A percentile compares a stretch with the other conserved stretches of the same genome.
phyloP scores from a whole-genome alignment of 2,888 invertebrate species.

The Leptura quadrifasciata region DNA sequence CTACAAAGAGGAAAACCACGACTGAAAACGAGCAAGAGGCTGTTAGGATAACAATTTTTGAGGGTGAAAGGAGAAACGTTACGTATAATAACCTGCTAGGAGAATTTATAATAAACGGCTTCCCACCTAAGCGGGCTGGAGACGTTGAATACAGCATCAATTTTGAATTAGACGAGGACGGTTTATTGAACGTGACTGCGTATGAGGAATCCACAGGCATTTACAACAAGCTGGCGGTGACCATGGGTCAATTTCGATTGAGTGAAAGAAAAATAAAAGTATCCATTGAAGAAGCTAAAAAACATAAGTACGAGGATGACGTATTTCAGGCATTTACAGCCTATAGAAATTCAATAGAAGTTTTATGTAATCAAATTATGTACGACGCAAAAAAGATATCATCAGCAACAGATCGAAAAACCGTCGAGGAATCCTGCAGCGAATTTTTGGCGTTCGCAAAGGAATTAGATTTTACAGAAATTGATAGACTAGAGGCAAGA shows the following conservation, averaged over 20 bases:
- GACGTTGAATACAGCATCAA: slow-evolving; percentile 38
- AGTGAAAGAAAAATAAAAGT: slow-evolving; percentile 52
- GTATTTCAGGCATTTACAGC: slow-evolving; percentile 41
- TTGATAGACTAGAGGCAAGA: slow-evolving; percentile 1
- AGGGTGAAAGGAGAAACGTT: slow-evolving; percentile 54
- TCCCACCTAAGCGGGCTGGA: slow-evolving; percentile 50
- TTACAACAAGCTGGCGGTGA: slow-evolving; percentile 50
- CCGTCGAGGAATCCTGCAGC: neutral
- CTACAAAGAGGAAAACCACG: slow-evolving; percentile 37
- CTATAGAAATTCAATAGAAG: neutral
- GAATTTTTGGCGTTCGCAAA: neutral
- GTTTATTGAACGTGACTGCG: slow-evolving; percentile 55
- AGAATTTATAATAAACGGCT: slow-evolving; percentile 40
- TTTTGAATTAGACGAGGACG: slow-evolving; percentile 53
- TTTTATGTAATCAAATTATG: slow-evolving; percentile 2
- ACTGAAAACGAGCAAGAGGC: slow-evolving; percentile 51
- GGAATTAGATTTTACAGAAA: neutral
- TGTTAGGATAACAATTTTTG: slow-evolving; percentile 48
- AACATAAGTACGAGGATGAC: slow-evolving; percentile 47
- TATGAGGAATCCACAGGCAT: slow-evolving; percentile 48
- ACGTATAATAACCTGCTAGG: slow-evolving; percentile 50
- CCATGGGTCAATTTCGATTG: slow-evolving; percentile 47
- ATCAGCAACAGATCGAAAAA: neutral
- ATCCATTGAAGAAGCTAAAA: slow-evolving; percentile 46
- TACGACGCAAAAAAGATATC: neutral